phyloP scores from a whole-genome alignment of 2,797 vertebrate genomes.

The Trematomus bernacchii region DNA sequence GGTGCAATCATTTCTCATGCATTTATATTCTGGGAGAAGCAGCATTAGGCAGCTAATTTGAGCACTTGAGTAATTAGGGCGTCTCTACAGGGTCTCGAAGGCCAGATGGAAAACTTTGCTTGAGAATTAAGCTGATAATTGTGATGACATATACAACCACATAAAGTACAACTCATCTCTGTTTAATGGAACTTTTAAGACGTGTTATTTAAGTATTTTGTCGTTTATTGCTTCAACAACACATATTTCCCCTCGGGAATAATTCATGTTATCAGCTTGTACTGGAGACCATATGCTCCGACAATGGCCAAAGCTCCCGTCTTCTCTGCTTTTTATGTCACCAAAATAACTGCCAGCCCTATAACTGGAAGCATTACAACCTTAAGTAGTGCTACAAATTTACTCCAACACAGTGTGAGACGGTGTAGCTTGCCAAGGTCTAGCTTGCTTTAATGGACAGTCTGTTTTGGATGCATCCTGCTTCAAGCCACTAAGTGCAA shows the following conservation, averaged over 20 bases:
- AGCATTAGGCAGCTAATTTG: constrained; percentile 49
- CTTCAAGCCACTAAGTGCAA: too few relatives aligned
- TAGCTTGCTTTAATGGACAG: too few relatives aligned
- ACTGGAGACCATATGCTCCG: background rate
- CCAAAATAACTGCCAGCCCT: background rate
- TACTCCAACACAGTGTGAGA: background rate
- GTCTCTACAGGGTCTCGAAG: constrained; percentile 46
- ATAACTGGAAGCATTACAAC: background rate
- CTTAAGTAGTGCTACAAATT: background rate
- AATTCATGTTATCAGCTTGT: background rate
- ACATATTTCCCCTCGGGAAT: background rate
- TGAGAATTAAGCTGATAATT: constrained; percentile 46
- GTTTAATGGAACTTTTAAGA: constrained; percentile 1
- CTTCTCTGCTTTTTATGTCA: background rate
- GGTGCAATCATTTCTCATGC: constrained; percentile 46
- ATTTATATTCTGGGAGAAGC: constrained; percentile 50
- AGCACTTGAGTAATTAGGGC: constrained; percentile 56
- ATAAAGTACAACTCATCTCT: constrained; percentile 5
- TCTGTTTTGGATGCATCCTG: too few relatives aligned
- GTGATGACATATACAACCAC: constrained; percentile 29
- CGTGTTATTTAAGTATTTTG: background rate
- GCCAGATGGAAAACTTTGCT: constrained; percentile 59
- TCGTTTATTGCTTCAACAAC: constrained; percentile 4
- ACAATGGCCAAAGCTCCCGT: background rate
- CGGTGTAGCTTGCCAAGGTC: background rate